Evolutionary conservation across 2,888 invertebrate species (phyloP).

Genomic region (Ochlodes sylvanus): DNA sequence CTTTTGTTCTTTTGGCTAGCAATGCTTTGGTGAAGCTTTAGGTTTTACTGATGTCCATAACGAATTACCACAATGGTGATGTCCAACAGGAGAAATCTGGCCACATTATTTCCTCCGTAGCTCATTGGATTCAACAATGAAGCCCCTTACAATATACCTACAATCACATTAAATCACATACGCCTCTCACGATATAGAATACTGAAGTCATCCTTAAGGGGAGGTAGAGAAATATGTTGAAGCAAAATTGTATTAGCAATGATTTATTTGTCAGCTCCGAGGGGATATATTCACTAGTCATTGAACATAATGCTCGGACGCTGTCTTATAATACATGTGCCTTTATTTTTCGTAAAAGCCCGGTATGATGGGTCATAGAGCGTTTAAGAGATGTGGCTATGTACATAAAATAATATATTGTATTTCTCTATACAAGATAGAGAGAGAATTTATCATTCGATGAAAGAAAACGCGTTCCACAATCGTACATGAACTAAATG

Average conservation of each 20-base stretch:
- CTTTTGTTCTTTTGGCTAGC: too few species aligned
- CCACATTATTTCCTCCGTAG: too few species aligned
- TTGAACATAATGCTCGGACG: slow-evolving; percentile 75
- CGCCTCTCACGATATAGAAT: neutral
- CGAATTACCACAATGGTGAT: too few species aligned
- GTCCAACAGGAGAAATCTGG: too few species aligned
- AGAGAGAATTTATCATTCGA: too few species aligned
- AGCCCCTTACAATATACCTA: too few species aligned
- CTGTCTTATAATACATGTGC: slow-evolving; percentile 23
- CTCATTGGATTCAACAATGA: too few species aligned
- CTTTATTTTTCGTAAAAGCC: slow-evolving; percentile 6
- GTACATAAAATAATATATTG: neutral
- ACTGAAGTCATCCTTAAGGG: slow-evolving; percentile 45
- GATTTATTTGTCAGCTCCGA: slow-evolving; percentile 76
- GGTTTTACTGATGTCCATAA: too few species aligned
- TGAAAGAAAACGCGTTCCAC: too few species aligned
- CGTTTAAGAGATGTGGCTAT: neutral
- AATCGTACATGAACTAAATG: too few species aligned
- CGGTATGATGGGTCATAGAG: neutral
- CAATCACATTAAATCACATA: neutral
- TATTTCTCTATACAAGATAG: too few species aligned
- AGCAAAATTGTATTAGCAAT: slow-evolving; percentile 76
- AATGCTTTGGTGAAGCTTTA: too few species aligned
- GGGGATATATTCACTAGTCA: slow-evolving; percentile 72
- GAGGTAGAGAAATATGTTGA: slow-evolving; percentile 67